Evolutionary conservation across 30 jellyfish, hydroid and myxozoan genomes (phyloP).

Genomic region (Hydractinia echinata): DNA sequence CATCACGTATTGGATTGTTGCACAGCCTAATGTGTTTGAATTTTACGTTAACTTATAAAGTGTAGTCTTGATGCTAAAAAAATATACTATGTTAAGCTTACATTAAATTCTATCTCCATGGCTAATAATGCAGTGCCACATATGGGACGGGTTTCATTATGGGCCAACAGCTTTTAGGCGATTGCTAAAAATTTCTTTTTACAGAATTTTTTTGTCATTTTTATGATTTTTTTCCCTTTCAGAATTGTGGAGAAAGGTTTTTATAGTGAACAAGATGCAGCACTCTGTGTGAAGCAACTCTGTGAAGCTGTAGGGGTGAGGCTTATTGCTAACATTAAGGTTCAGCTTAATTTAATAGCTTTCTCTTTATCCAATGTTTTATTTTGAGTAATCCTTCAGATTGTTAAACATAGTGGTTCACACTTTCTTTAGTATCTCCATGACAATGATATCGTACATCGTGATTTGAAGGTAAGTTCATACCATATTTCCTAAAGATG

Average conservation of each 20-base stretch:
- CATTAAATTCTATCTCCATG: too few relatives aligned
- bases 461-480: constrained; percentile 80
- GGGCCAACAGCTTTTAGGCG: neutral
- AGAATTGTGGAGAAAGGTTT: constrained; percentile 86
- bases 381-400: too few relatives aligned
- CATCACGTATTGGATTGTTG: too few relatives aligned
- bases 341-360: neutral
- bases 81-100: too few relatives aligned
- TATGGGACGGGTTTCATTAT: neutral
- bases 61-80: too few relatives aligned
- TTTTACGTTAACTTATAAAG: too few relatives aligned
- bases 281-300: constrained; percentile 74
- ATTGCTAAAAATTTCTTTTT: too few relatives aligned
- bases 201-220: too few relatives aligned
- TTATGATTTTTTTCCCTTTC: neutral
- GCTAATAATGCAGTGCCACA: neutral
- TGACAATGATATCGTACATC: constrained; percentile 88
- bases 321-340: neutral
- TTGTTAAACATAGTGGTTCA: neutral
- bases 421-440: constrained; percentile 67
- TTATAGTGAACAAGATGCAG: constrained; percentile 93
- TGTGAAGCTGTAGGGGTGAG: constrained; percentile 93
- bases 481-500: too few relatives aligned
- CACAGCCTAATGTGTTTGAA: too few relatives aligned
- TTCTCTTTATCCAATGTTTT: constrained; percentile 4